Percentiles rank a stretch among this genome's conserved stretches.
These are phyloP conservation scores for Dyspetes luteomarginatus DNA, from an alignment of 2,888 invertebrate species.

Conservation along the genomic window DNA sequence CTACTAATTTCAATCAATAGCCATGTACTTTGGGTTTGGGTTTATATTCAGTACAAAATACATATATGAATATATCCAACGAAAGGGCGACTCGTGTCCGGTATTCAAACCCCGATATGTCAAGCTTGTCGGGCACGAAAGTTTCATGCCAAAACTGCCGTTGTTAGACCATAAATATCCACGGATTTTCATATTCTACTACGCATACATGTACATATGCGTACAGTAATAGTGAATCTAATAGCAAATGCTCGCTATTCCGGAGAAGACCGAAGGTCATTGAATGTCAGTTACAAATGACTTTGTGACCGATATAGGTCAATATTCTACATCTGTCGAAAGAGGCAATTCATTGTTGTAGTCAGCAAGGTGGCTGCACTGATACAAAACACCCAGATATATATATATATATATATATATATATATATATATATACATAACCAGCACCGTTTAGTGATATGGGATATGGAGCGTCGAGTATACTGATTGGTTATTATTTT, in stretches of 20 bases:
- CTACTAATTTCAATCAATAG: no score
- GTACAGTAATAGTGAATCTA: constrained; percentile 1
- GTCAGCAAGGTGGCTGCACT: not conserved
- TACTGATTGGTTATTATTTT: no score
- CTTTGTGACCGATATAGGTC: constrained; percentile 25
- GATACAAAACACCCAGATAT: not conserved
- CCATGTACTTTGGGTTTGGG: no score
- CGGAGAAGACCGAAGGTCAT: not conserved
- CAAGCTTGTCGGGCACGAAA: constrained; percentile 15
- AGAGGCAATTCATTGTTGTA: constrained; percentile 5
- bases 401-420: not conserved
- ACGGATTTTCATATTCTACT: not conserved
- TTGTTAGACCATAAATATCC: constrained; percentile 3
- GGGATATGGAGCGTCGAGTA: no score
- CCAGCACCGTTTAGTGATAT: not conserved
- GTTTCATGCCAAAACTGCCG: constrained; percentile 22
- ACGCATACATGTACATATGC: not conserved
- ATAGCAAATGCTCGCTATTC: not conserved
- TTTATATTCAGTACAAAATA: not conserved
- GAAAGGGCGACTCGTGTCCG: not conserved
- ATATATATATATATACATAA: no score
- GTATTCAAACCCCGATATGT: not conserved
- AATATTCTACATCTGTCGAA: not conserved
- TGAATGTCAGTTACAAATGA: constrained; percentile 25
- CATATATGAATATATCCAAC: not conserved